Percentiles rank a stretch among this genome's conserved stretches.
phyloP scores from a whole-genome alignment of 2,113 vertebrate genomes.

The Nothoprocta pentlandii region DNA sequence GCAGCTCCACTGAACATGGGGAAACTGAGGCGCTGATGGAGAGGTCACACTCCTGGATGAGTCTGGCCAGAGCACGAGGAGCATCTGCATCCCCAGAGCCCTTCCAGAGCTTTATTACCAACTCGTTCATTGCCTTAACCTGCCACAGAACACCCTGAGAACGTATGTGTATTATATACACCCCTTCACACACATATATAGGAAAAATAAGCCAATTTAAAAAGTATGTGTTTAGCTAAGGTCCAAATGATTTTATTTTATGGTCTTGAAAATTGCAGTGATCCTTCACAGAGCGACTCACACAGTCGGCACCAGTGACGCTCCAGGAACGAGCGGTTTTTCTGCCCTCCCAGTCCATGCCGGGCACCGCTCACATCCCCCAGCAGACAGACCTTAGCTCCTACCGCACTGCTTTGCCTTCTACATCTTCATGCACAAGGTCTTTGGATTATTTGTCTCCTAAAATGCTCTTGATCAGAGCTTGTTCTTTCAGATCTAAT shows the following conservation, averaged over 20 bases:
- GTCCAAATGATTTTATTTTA: not conserved
- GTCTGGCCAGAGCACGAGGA: not conserved
- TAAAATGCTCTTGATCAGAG: not conserved
- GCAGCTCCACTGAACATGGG: not conserved
- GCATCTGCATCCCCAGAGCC: not conserved
- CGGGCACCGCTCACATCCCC: not conserved
- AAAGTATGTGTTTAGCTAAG: not conserved
- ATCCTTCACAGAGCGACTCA: not conserved
- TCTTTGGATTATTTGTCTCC: not conserved
- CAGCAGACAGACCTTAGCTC: not conserved
- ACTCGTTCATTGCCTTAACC: not conserved
- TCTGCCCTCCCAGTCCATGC: not conserved
- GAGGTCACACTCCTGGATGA: not conserved
- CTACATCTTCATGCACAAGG: not conserved
- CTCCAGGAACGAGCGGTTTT: not conserved
- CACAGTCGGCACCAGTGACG: not conserved
- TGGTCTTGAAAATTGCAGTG: not conserved
- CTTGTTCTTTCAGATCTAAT: constrained; percentile 1
- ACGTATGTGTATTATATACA: not conserved
- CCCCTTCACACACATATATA: accelerated
- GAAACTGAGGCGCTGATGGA: not conserved
- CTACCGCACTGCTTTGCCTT: not conserved
- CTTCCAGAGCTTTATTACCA: not conserved
- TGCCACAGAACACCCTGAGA: not conserved
- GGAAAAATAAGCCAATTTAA: not conserved